Conservation (phyloP, 2,888 invertebrate genomes). For the Cetonia aurata region DNA sequence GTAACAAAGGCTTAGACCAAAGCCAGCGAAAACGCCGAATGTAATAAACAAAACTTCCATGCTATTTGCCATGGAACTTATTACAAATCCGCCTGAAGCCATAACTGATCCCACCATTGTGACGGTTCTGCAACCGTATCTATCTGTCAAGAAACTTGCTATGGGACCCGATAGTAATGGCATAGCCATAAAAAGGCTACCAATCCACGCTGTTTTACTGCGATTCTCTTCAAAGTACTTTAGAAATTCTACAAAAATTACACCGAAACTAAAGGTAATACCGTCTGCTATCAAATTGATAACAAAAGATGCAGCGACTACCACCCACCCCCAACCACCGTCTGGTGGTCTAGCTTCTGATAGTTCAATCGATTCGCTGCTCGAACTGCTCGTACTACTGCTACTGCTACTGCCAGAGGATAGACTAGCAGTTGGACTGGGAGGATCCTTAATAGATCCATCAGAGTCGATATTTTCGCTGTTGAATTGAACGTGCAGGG, state of each 20-base stretch:
- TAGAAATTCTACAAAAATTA: conserved; percentile 87
- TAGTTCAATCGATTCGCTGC: conserved; percentile 74
- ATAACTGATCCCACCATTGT: conserved; percentile 84
- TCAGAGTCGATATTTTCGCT: conserved; percentile 57
- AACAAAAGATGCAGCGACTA: conserved; percentile 89
- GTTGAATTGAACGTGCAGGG: conserved; percentile 73
- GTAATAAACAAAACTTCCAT: conserved; percentile 84
- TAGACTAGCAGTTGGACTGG: conserved; percentile 57
- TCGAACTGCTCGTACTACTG: conserved; percentile 69
- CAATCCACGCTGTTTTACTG: conserved; percentile 91
- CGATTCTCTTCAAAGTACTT: conserved; percentile 87
- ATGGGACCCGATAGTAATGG: conserved; percentile 89
- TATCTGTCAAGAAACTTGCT: conserved; percentile 85
- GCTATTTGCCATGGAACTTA: conserved; percentile 81
- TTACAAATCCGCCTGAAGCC: conserved; percentile 81
- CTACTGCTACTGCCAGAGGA: conserved; percentile 56
- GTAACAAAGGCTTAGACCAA: conserved; percentile 88
- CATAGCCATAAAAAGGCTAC: conserved; percentile 92
- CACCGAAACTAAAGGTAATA: conserved; percentile 92
- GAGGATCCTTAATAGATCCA: conserved; percentile 51
- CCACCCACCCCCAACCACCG: conserved; percentile 95
- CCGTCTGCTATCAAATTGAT: conserved; percentile 94
- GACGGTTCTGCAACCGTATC: conserved; percentile 84
- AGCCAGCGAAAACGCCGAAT: conserved; percentile 86
- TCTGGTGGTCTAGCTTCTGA: conserved; percentile 83